These are phyloP conservation scores for Monoplex corrugatus DNA, from an alignment of 2,888 invertebrate genomes.

Conservation along the genomic window DNA sequence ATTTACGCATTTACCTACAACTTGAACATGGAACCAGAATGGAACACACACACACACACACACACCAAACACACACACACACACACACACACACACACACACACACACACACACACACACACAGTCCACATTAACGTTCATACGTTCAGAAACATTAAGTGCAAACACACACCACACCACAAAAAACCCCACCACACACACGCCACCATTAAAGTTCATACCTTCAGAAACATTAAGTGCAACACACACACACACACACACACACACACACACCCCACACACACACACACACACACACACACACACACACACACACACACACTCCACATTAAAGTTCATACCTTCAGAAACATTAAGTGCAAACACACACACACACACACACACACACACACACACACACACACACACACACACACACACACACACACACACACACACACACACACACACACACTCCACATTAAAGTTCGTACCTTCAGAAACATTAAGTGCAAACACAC, in stretches of 20 bases:
- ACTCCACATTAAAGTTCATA: background rate
- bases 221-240: background rate
- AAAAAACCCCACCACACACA: conserved; percentile 31
- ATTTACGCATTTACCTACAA: too few species aligned
- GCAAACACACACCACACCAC: background rate
- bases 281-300: background rate
- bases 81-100: conserved; percentile 7
- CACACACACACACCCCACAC: background rate
- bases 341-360: too few species aligned
- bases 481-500: background rate
- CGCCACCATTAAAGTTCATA: background rate
- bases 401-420: conserved; percentile 5
- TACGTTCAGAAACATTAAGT: background rate
- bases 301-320: background rate
- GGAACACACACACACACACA: too few species aligned
- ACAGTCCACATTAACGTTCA: background rate
- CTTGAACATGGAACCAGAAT: too few species aligned
- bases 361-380: too few species aligned
- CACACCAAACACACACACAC: background rate
- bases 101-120: conserved; percentile 11
- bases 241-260: background rate
- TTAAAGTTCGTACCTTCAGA: background rate
- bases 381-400: background rate
- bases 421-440: background rate
- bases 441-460: background rate